phyloP scores from a whole-genome alignment of 2,888 invertebrate species.

The Lydus trimaculatus region DNA sequence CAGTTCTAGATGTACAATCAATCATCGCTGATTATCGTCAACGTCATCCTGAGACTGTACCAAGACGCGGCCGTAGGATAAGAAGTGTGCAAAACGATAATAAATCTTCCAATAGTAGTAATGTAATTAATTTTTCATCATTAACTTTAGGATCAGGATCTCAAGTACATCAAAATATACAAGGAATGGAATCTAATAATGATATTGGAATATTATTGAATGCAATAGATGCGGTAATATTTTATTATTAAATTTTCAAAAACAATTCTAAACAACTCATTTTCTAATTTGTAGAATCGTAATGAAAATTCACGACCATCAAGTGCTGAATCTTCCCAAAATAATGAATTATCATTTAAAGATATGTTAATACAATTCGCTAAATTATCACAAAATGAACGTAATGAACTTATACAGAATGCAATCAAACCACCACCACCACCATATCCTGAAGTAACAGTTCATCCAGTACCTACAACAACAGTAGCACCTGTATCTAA shows the following conservation, averaged over 20 bases:
- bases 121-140: conserved; percentile 55
- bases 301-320: conserved; percentile 61
- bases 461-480: conserved; percentile 71
- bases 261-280: conserved; percentile 12
- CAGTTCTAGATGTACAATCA: conserved; percentile 82
- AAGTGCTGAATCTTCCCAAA: conserved; percentile 63
- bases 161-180: conserved; percentile 54
- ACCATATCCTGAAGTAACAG: conserved; percentile 80
- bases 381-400: conserved; percentile 65
- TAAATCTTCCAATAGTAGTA: conserved; percentile 37
- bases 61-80: conserved; percentile 71
- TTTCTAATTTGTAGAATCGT: conserved; percentile 42
- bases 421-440: conserved; percentile 67
- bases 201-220: conserved; percentile 54
- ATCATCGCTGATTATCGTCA: conserved; percentile 83
- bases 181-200: conserved; percentile 48
- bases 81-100: conserved; percentile 59
- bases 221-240: conserved; percentile 53
- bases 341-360: conserved; percentile 67
- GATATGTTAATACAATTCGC: conserved; percentile 81
- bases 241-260: conserved; percentile 16
- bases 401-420: conserved; percentile 55
- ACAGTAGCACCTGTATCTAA: conserved; percentile 62
- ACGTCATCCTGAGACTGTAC: conserved; percentile 76
- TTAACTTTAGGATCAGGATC: conserved; percentile 61